Evolutionary conservation across 2,797 vertebrate species (phyloP), one percentile per base, ranked within the genome.

Genomic region (Tarsius wallacei): DNA sequence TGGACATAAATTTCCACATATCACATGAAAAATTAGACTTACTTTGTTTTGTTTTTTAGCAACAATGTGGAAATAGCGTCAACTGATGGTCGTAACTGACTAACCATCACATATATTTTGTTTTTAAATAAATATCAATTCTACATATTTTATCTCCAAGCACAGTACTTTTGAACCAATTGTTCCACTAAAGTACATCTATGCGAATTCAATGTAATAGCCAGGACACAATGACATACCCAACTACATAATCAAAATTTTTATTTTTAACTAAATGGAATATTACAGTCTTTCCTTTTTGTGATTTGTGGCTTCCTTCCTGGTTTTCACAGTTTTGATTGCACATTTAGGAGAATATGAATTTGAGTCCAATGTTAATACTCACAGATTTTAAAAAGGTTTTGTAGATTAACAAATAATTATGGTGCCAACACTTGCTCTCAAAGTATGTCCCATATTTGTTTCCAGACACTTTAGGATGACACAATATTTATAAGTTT

Each of bases 101-200:
- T 80, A 53, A 13, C 15, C 17, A 78, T 2, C 26, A 88, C 16
- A 74, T 71, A 33, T 49, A 92, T 90, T 83, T 96, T 31, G 80
- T 95, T 96, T 93, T 10, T 80, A 73, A 94, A 55, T 73, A 33
- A 96, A 92, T 57, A 86, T 86, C 55, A 84, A 68, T n/a, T 12
- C 24, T 85, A 36, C 17, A 64, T 76, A 94, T 61, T 90, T 81
- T 59, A 74, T 95, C 31, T 92, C 14, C 9, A 64, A 51, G 22
- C 9, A 76, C 0, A 96, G 14, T 59, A n/a, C 16, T 82, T 95
- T 92, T 88, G 16, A 95, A 70, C 66, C 16, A 86, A 49, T 31
- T 90, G 10, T 42, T 42, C 22, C 26, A 81, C 14, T 17, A 28
- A 1, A 87, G 22, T 47, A 12, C 12, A 70, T 59, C 63, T n/a